Percentiles rank a stretch among this genome's conserved stretches.
These are phyloP conservation scores for Rhagoletis zephyria DNA, from an alignment of 1,140 invertebrate genomes.

Conservation along the genomic window DNA sequence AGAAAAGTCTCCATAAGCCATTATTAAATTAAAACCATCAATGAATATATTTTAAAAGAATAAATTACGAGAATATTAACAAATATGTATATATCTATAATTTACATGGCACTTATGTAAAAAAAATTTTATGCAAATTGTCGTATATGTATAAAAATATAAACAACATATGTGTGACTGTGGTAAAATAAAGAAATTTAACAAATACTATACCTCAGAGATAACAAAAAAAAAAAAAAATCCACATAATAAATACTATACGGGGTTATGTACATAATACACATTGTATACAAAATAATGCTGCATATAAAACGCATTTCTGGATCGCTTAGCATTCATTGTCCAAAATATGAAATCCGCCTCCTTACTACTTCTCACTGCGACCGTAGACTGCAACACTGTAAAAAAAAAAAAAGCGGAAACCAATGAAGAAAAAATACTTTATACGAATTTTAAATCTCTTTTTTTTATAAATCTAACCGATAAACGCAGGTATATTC, in stretches of 20 bases:
- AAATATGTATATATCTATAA: background rate
- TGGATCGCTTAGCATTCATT: no score
- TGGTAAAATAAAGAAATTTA: background rate
- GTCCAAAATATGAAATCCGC: background rate
- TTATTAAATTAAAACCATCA: conserved; percentile 12
- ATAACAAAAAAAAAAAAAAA: background rate
- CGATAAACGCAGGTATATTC: conserved; percentile 57
- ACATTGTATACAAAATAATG: background rate
- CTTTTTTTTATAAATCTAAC: conserved; percentile 22
- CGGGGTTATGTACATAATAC: background rate
- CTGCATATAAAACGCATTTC: background rate
- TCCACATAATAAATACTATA: conserved; percentile 35
- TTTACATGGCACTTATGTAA: conserved; percentile 48
- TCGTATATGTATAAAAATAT: background rate
- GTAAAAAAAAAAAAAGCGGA: background rate
- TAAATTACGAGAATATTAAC: conserved; percentile 14
- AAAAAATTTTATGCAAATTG: background rate
- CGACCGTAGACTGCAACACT: conserved; percentile 56
- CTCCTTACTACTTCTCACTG: background rate
- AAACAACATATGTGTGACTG: background rate
- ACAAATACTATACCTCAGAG: conserved; percentile 22
- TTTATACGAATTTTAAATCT: no score
- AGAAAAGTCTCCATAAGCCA: no score
- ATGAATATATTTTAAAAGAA: conserved; percentile 27
- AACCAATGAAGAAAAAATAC: background rate